A percentile compares a stretch with the other conserved stretches of the same genome.
Conservation (phyloP, 2,888 invertebrate genomes). For the Caenorhabditis virilis region DNA sequence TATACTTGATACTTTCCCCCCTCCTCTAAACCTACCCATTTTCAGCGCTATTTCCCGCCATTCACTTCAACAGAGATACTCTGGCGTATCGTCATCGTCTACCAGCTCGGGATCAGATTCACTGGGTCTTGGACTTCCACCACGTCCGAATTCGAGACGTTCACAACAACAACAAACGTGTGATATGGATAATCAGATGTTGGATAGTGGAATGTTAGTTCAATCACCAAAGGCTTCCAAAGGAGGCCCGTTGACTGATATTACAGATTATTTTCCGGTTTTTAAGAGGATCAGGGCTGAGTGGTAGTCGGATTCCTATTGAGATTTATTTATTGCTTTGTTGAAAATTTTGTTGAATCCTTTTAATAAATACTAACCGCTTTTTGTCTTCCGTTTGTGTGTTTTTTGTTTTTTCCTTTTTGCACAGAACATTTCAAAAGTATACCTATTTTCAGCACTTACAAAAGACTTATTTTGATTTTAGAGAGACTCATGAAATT, state of each 20-base stretch:
- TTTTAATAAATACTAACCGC: no score
- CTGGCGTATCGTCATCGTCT: slow-evolving; percentile 42
- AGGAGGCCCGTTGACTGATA: neutral
- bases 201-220: slow-evolving; percentile 27
- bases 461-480: no score
- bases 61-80: slow-evolving; percentile 38
- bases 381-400: no score
- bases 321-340: no score
- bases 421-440: no score
- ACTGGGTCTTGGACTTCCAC: slow-evolving; percentile 35
- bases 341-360: no score
- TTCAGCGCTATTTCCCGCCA: slow-evolving; percentile 30
- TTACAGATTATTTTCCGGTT: slow-evolving; percentile 25
- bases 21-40: neutral
- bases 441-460: no score
- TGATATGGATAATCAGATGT: slow-evolving; percentile 24
- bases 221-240: no score
- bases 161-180: slow-evolving; percentile 25
- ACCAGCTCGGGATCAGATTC: slow-evolving; percentile 40
- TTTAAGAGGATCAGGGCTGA: slow-evolving; percentile 12
- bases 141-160: slow-evolving; percentile 28
- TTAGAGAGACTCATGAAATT: no score
- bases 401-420: no score
- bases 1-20: neutral
- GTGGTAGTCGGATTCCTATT: no score